Percentiles rank a stretch among this genome's conserved stretches.
Conservation (phyloP, 2,797 vertebrate species). For the Lagorchestes hirsutus region DNA sequence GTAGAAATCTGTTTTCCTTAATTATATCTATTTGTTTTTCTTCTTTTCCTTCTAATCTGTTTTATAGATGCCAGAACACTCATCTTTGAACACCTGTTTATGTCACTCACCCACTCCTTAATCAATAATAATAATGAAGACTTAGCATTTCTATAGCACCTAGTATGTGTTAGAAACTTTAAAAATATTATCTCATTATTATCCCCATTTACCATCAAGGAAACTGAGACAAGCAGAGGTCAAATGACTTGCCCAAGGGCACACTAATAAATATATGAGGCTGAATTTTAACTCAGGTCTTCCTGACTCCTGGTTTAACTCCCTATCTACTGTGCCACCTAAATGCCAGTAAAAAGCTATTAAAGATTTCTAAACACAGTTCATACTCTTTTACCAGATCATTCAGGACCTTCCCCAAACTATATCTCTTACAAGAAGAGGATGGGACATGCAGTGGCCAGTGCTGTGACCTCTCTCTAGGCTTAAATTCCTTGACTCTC, state of each 20-base stretch:
- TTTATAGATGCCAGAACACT: not conserved
- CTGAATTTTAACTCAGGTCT: not conserved
- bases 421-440: too few species aligned
- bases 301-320: not conserved
- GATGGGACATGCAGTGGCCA: too few species aligned
- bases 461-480: too few species aligned
- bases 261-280: not conserved
- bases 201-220: not conserved
- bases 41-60: not conserved
- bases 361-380: not conserved
- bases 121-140: too few species aligned
- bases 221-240: not conserved
- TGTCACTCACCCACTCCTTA: too few species aligned
- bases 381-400: too few species aligned
- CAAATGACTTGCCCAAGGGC: not conserved
- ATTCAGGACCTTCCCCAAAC: too few species aligned
- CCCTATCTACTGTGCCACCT: not conserved
- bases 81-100: not conserved
- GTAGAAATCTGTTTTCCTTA: not conserved
- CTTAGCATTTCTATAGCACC: too few species aligned
- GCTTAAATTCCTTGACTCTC: too few species aligned
- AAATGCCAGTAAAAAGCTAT: not conserved
- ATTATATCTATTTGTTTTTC: not conserved
- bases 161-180: not conserved
- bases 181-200: not conserved